Evolutionary conservation across 2,113 vertebrate genomes (phyloP), one percentile per base, ranked within the genome.

Genomic region (Anhinga anhinga): DNA sequence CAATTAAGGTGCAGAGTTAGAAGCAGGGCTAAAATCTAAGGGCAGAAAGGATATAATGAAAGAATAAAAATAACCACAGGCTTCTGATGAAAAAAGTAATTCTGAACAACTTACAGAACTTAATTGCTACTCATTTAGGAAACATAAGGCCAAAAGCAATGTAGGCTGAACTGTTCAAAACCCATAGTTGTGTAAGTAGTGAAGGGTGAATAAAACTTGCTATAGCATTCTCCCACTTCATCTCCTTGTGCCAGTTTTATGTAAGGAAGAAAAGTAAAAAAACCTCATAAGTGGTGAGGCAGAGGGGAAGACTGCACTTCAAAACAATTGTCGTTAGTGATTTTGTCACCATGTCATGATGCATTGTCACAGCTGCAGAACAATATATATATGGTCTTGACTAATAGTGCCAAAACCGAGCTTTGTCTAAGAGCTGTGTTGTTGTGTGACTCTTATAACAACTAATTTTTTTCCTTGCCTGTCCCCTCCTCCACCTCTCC

Each of bases 1-100:
- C 44, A 77, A 56, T 69, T 77, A 50, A 62, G 29, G 19, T 44
- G 22, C 40, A 67, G 71, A 80, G 59, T 44, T 62, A 82, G 50
- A n/a, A 80, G 52, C 56, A 59, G 61, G 13, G 15, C 38, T 93
- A 74, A 89, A 93, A 95, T 96, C 92, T 90, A 91, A 93, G 91
- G 26, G 26, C 90, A 95, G 63, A 88, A 61, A 52, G 45, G 20
- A 34, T 95, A 70, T 71, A 5, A 50, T 36, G 45, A 72, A n/a
- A 78, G 44, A 63, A 69, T 76, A 36, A 82, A 93, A 81, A 79
- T 66, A 40, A 88, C 73, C 49, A 83, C 40, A 88, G 66, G 27
- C 15, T 58, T 79, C 77, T 81, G 78, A 89, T 63, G 42, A 67
- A 92, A 95, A 44, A 34, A 91, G 55, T 81, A 72, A 76, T 89